Base-by-base conservation (phyloP, 2,797 vertebrate species). In the Xyrichtys novacula region DNA sequence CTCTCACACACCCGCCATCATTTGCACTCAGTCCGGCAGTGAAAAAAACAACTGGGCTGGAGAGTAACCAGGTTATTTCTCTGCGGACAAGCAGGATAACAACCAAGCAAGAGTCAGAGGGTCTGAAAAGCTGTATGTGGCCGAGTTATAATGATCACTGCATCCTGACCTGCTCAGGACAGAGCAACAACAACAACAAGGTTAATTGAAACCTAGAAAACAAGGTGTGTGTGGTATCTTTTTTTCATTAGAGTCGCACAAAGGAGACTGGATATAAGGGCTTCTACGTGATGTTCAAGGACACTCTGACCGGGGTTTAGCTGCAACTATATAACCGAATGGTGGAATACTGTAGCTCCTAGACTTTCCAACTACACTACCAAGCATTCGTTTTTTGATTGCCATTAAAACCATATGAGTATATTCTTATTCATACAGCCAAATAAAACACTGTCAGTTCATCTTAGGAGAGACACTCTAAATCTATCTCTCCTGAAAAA, bases 1-100 rank as follows among this genome's bases (percentile, higher is more conserved):
- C 78, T 62, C 59, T 85, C 72, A 77, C 60, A 73, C 55, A 56
- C 46, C 10, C 36, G 7, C 43, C 23, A 49, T 59, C 74, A 42
- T 22, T 34, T 40, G 31, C 29, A 57, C 56, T 39, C 63, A 55
- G 52, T 59, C 44, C 39, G 53, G 25, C 36, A 22, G 40, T 7
- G 38, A 43, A 78, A 72, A 23, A 79, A 65, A n/a, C 46, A 64
- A 71, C 38, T 65, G 74, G 73, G 53, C 67, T 53, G 46, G 57
- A 52, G 72, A 62, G 49, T 29, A 77, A 75, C 36, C 44, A 6
- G 23, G 46, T 25, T 57, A 65, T 44, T 46, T 66, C 42, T 64
- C 23, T 48, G 22, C 19, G 12, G 56, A 70, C 4, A 17, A 53
- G 47, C 16, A 31, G 40, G 20, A 60, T 56, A 52, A 61, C 55